Base-by-base conservation (phyloP, 2,797 vertebrate genomes). In the Chrosomus eos region DNA sequence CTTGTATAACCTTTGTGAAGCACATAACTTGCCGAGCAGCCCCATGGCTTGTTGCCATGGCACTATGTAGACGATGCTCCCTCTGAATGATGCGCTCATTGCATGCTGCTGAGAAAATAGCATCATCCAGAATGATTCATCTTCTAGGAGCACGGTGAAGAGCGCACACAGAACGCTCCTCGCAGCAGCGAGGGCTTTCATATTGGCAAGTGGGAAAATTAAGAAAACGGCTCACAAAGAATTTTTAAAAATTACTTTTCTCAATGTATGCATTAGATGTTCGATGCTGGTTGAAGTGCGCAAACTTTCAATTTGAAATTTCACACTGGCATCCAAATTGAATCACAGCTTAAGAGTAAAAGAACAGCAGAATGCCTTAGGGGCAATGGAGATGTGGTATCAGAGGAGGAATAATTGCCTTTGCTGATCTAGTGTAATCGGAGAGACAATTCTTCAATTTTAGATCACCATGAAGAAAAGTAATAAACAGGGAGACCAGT, bases 31-130 rank as follows among this genome's bases (percentile, higher is more conserved):
- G 81, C 77, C 60, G 23, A 79, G 67, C 78, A 77, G 86, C 81
- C 85, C 87, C 43, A 36, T 89, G 87, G 88, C 83, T 87, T 88
- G 89, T 90, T 90, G 87, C 90, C 89, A 89, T 91, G 89, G 85
- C 53, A 43, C 84, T 90, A 89, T 90, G 84, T 86, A 88, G 88
- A 89, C 84, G 80, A 88, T 21, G 76, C 72, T 86, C 67, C 45
- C 36, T 71, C 75, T 89, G 88, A 90, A 88, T 89, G 88, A 88
- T 87, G 89, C 82, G 76, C 87, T 88, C 86, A 89, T 88, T 89
- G 88, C 87, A 88, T 89, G 88, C 86, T 90, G 85, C 81, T 87
- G 88, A 82, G 86, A 90, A 88, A 90, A 89, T 87, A 84, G 80
- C 87, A 86, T 90, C 85, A 88, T 73, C 62, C 82, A 88, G 88